A percentile compares a stretch with the other conserved stretches of the same genome.
Conservation (phyloP, 2,113 vertebrate species). For the Oreochromis tanganicae region DNA sequence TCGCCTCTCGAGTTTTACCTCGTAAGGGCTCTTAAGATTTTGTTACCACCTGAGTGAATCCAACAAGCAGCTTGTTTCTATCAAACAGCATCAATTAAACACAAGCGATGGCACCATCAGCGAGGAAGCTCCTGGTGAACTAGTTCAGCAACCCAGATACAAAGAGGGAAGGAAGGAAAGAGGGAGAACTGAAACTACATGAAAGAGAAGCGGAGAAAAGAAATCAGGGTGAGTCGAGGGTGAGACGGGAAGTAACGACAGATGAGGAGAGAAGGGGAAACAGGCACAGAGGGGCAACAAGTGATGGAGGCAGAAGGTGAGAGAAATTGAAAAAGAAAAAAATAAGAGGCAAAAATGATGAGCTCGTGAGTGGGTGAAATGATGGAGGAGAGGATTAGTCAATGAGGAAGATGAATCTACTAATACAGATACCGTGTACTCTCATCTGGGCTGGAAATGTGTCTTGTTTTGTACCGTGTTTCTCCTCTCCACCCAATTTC, state of each 20-base stretch:
- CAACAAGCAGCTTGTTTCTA: conserved; percentile 42
- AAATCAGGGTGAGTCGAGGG: neutral
- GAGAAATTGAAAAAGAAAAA: neutral
- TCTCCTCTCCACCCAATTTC: conserved; percentile 22
- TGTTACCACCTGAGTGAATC: conserved; percentile 13
- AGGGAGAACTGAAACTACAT: neutral
- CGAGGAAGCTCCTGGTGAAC: conserved; percentile 33
- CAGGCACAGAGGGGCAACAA: neutral
- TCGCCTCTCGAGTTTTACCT: neutral
- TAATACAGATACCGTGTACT: conserved; percentile 29
- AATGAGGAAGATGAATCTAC: conserved; percentile 4
- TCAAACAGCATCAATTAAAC: conserved; percentile 54
- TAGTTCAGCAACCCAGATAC: conserved; percentile 58
- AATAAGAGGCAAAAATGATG: neutral
- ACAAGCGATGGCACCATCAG: conserved; percentile 16
- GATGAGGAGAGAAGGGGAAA: neutral
- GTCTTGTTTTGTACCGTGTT: neutral
- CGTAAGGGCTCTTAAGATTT: neutral
- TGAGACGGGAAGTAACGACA: neutral
- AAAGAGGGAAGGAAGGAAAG: neutral
- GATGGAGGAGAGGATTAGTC: neutral
- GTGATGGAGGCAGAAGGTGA: neutral
- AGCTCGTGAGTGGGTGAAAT: neutral
- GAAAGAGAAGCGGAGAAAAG: neutral
- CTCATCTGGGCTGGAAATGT: neutral